A percentile compares a stretch with the other conserved stretches of the same genome.
Evolutionary conservation across 1,140 invertebrate species (phyloP).

Genomic region (Apis laboriosa): DNA sequence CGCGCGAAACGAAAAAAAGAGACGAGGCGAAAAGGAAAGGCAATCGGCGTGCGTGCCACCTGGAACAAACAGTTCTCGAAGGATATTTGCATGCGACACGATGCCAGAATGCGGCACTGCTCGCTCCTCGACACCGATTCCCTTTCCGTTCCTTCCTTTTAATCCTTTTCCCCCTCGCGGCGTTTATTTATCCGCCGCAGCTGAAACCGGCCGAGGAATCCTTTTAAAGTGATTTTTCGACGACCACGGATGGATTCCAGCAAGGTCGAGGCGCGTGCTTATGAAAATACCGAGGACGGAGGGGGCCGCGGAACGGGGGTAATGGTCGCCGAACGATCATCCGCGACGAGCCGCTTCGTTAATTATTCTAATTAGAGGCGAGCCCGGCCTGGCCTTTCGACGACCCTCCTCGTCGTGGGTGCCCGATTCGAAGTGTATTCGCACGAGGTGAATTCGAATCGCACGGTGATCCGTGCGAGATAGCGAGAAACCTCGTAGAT

Average conservation of each 20-base stretch:
- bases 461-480: no score
- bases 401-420: conserved; percentile 22
- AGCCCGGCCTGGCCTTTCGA: conserved; percentile 37
- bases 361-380: conserved; percentile 67
- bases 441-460: no score
- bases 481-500: no score
- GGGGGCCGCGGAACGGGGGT: conserved; percentile 20
- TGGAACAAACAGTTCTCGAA: conserved; percentile 52
- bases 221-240: conserved; percentile 50
- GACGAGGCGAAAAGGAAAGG: conserved; percentile 5
- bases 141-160: conserved; percentile 38
- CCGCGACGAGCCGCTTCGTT: conserved; percentile 53
- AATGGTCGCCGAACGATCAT: conserved; percentile 50
- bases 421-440: not conserved
- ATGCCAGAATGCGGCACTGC: conserved; percentile 65
- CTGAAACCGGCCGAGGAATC: not conserved
- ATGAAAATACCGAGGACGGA: conserved; percentile 37
- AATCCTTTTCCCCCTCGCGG: conserved; percentile 11
- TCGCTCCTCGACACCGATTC: conserved; percentile 58
- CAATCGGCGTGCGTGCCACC: conserved; percentile 32
- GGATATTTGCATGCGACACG: conserved; percentile 67
- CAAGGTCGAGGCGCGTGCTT: conserved; percentile 26
- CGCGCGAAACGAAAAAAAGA: not conserved
- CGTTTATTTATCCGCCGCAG: conserved; percentile 29
- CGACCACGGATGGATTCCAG: conserved; percentile 10